Conservation (phyloP, 2,888 invertebrate species). For the Acanthococcus lagerstroemiae region DNA sequence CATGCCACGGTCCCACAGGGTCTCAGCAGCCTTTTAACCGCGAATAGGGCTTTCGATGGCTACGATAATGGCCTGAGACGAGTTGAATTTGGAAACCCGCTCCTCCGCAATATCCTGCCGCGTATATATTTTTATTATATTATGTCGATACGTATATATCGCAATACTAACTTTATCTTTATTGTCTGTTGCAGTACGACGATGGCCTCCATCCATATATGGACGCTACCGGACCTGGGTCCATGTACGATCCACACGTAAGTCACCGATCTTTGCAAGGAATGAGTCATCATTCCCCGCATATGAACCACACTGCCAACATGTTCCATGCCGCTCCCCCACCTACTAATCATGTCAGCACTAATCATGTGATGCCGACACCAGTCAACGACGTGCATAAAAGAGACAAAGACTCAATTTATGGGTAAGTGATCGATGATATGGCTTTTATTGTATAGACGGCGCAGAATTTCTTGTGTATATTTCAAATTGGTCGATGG, state of each 20-base stretch:
- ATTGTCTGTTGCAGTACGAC: constrained; percentile 66
- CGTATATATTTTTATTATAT: not conserved
- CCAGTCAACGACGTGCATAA: constrained; percentile 67
- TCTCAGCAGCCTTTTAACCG: no score
- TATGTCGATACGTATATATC: not conserved
- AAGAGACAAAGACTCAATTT: constrained; percentile 96
- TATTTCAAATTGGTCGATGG: no score
- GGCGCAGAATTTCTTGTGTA: no score
- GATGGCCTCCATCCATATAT: constrained; percentile 88
- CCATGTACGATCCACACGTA: constrained; percentile 67
- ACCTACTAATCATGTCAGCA: constrained; percentile 24
- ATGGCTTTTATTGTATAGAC: no score
- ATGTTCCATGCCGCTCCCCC: constrained; percentile 24
- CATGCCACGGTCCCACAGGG: no score
- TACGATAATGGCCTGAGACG: no score
- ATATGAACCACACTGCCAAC: constrained; percentile 24
- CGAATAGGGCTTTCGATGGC: no score
- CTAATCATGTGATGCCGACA: constrained; percentile 27
- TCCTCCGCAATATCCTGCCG: no score
- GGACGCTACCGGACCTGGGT: constrained; percentile 53
- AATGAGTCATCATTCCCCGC: constrained; percentile 35
- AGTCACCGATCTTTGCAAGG: constrained; percentile 43
- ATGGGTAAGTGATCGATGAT: constrained; percentile 66
- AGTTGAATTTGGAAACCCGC: no score
- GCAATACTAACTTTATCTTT: constrained; percentile 6